These are phyloP conservation scores for Pseudococcus viburni DNA, from an alignment of 2,888 invertebrate species.

Conservation along the genomic window DNA sequence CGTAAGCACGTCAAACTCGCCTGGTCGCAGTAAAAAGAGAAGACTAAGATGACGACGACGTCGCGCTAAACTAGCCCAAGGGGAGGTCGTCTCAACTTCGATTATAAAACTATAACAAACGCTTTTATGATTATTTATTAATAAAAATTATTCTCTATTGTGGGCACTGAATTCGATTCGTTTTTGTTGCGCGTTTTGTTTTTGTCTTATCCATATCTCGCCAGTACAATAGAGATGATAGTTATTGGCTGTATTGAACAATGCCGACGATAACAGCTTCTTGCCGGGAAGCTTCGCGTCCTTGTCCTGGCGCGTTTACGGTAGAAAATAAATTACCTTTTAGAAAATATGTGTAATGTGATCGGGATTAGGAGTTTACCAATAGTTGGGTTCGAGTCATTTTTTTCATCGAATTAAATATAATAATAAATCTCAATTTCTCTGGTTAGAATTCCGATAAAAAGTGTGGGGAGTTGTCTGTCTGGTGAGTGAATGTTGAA, in stretches of 20 bases:
- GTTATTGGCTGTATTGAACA: constrained; percentile 63
- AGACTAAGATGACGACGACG: neutral
- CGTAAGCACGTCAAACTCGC: constrained; percentile 13
- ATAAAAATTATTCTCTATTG: constrained; percentile 64
- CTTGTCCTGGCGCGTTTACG: constrained; percentile 17
- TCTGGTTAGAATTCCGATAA: too few species aligned
- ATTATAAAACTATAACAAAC: constrained; percentile 66
- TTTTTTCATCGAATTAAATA: neutral
- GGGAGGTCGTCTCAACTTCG: constrained; percentile 64
- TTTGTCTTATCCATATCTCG: constrained; percentile 59
- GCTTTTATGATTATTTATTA: constrained; percentile 66
- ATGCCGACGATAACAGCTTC: constrained; percentile 65
- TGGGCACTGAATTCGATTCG: constrained; percentile 63
- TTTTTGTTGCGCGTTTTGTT: constrained; percentile 56
- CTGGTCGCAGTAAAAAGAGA: neutral
- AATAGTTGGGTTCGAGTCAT: neutral
- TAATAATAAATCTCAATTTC: too few species aligned
- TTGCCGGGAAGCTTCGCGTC: constrained; percentile 62
- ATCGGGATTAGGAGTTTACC: neutral
- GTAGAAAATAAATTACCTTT: constrained; percentile 32
- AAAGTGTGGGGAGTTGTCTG: too few species aligned
- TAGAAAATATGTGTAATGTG: neutral
- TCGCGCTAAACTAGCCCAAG: constrained; percentile 50
- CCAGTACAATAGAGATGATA: constrained; percentile 55
- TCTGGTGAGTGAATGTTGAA: too few species aligned